Evolutionary conservation across 2,113 vertebrate genomes (phyloP), one percentile per base, ranked within the genome.

Genomic region (Neodon shergylaensis): DNA sequence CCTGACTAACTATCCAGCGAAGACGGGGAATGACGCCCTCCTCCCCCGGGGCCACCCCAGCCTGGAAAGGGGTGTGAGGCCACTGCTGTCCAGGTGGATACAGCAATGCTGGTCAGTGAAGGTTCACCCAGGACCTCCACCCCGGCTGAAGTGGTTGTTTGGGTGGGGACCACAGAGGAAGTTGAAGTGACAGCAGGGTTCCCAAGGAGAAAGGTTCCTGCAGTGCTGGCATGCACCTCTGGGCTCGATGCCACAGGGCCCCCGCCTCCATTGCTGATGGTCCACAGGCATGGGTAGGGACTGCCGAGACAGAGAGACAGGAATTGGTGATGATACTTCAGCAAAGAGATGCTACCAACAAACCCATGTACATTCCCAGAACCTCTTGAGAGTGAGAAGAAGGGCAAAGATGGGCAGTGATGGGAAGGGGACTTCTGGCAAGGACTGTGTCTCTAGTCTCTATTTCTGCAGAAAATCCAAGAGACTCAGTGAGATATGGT

Each of bases 251-350:
- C 98, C 24, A 81, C 31, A 3, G 98, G 97, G 52, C 97, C 98
- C 5, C 98, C 97, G 2, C 98, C 94, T 22, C 98, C 97, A 90
- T 98, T 99, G 97, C 98, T 98, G 93, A 99, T 98, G 26, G 99
- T 99, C 99, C 99, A 99, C 91, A 99, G 98, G 97, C 99, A 99
- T 0, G 99, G 99, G 86, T 99, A 99, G 97, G 99, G 99, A 97
- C 99, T 99, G 98, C 42, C 92, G 91, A 74, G 92, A 97, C 92
- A 94, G 44, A 91, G 26, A 44, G 90, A n/a, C 26, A 22, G 61
- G 21, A 39, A 33, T 0, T 31, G 28, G 5, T 5, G 65, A 22
- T 9, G 82, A 19, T 5, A 0, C 31, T 10, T 66, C 11, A 22
- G 33, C 39, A 10, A 17, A n/a, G 7, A 21, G 11, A 1, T 0